Base-by-base conservation (phyloP, 2,888 invertebrate genomes). In the Yponomeuta plumbellus region DNA sequence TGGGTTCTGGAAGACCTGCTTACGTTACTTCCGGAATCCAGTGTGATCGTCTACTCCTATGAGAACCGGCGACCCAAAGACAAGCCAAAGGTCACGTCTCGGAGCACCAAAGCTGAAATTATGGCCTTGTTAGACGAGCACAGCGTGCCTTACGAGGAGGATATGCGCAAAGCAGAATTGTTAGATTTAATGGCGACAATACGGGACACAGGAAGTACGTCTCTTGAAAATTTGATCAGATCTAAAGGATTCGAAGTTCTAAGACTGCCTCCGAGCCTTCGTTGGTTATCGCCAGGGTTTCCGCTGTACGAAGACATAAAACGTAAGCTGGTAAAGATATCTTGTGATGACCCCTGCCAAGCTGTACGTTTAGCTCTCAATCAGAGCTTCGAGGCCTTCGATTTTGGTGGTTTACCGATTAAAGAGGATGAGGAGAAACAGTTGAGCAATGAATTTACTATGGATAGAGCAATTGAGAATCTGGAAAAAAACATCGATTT, bases 81-180 rank as follows among this genome's bases (percentile, higher is more conserved):
- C 17, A 52, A 13, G 17, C 44, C 13, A 17, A 52, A 52, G 17
- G 17, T 52, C 44, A 52, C 17, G 5, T 13, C 44, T 17, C 13
- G 17, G 17, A 74, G 73, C 44, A 56, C 71, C 3, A 76, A 70
- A 68, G 11, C 39, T 0, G 76, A 77, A 8, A 77, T 77, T 69
- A 72, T 70, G 0, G 61, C 69, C 0, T 83, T 81, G 81, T 68
- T 82, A 1, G 66, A 78, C 0, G 56, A 63, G 0, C 68, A 78
- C 23, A 66, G 73, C 0, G 68, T 82, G 0, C 73, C 78, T 0
- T 74, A 70, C 66, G 11, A n/a, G 5, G 21, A 39, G 2, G 21
- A 21, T 17, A 63, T 63, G 63, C 39, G 44, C 13, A 63, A 63
- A 21, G 13, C 44, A 6, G 63, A 63, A 22, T 44, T 63, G 22